Conservation (phyloP, 2,113 vertebrate species). For the Siniperca knerii region DNA sequence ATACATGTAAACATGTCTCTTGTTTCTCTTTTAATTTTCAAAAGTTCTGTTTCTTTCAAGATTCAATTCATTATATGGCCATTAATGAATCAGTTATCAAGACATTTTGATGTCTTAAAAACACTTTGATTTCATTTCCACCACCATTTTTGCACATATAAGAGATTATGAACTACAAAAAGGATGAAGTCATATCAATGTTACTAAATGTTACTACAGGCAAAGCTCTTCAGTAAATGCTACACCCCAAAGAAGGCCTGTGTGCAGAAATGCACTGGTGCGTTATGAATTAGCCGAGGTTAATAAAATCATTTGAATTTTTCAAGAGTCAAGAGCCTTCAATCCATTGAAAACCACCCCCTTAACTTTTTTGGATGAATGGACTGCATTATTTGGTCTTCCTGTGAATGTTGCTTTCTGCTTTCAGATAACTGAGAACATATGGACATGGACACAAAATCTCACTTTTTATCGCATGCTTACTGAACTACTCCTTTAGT, state of each 20-base stretch:
- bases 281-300: constrained; percentile 17
- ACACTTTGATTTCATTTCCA: neutral
- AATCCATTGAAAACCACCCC: neutral
- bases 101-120: neutral
- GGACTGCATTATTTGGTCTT: neutral
- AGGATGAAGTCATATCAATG: neutral
- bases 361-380: neutral
- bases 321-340: neutral
- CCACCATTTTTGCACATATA: neutral
- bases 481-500: neutral
- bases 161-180: neutral
- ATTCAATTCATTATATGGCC: neutral
- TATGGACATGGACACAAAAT: neutral
- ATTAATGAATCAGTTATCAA: neutral
- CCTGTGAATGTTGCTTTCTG: neutral
- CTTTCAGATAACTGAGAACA: neutral
- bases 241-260: neutral
- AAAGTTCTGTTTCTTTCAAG: neutral
- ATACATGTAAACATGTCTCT: too few species aligned
- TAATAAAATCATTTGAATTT: constrained; percentile 15
- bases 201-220: neutral
- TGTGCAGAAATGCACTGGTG: constrained; percentile 21
- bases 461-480: neutral
- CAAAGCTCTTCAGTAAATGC: neutral
- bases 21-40: neutral